phyloP scores from a whole-genome alignment of 2,888 invertebrate species.

The Agrochola lychnidis region DNA sequence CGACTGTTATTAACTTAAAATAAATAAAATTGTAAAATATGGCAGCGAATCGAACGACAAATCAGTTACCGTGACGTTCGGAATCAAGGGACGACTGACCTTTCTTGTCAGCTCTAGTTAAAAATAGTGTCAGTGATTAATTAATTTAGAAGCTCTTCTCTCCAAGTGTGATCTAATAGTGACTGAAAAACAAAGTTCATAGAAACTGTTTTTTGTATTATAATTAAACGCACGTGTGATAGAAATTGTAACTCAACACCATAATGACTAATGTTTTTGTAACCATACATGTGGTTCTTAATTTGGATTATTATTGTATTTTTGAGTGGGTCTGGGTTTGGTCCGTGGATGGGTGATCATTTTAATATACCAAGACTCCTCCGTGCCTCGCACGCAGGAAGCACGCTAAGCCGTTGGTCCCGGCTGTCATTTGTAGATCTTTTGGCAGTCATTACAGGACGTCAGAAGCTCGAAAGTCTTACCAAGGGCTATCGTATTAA shows the following conservation, averaged over 20 bases:
- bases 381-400: too few species aligned
- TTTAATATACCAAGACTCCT: too few species aligned
- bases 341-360: too few species aligned
- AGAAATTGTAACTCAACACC: slow-evolving; percentile 41
- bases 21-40: neutral
- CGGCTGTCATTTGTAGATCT: too few species aligned
- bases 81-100: slow-evolving; percentile 14
- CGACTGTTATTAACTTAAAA: neutral
- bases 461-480: too few species aligned
- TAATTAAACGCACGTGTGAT: slow-evolving; percentile 57
- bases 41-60: slow-evolving; percentile 6
- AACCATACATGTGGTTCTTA: slow-evolving; percentile 33
- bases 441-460: too few species aligned
- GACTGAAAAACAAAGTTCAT: slow-evolving; percentile 27
- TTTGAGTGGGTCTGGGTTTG: neutral
- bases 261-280: slow-evolving; percentile 49
- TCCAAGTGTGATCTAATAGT: slow-evolving; percentile 46
- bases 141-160: slow-evolving; percentile 44
- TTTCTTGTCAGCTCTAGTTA: slow-evolving; percentile 43
- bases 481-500: too few species aligned
- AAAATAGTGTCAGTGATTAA: slow-evolving; percentile 56
- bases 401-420: too few species aligned
- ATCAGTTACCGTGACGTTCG: slow-evolving; percentile 6
- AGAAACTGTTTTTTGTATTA: slow-evolving; percentile 23
- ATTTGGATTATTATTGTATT: slow-evolving; percentile 8